Evolutionary conservation across 2,888 invertebrate genomes (phyloP), one percentile per base, ranked within the genome.

Genomic region (Dorcus parallelipipedus): DNA sequence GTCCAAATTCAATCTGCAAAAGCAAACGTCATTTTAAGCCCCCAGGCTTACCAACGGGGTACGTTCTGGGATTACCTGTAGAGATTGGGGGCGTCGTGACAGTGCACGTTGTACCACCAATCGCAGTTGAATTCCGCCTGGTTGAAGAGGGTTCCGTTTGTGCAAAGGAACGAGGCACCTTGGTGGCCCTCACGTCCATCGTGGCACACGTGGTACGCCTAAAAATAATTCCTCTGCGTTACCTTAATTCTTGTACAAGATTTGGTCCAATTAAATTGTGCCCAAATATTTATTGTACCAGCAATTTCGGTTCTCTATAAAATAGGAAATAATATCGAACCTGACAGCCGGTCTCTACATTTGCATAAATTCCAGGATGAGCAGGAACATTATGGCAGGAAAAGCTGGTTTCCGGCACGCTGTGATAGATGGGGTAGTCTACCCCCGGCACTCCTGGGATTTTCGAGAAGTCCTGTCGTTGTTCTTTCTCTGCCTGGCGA

Each of bases 81-180:
- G 61, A 86, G 84, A 39, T 82, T 80, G 3, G 83, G 81, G n/a
- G 93, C 89, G 60, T 88, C 84, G 3, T 86, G 85, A 69, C 93
- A 93, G 72, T 93, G 88, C 0, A 93, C 92, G 74, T 93, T 93
- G 81, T 92, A 92, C 93, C 93, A 93, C 93, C 93, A 93, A 74
- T 93, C 93, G 69, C 93, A 93, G 2, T 90, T 85, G 69, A 93
- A 93, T 73, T 92, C 89, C 62, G 86, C 85, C 72, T 93, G 93
- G 78, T 91, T 91, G 78, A 93, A 93, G 59, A 93, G 80, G 0
- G 93, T 93, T 1, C 93, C 93, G 70, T 93, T 93, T 52, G 91
- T 88, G 78, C 93, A 93, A 3, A 93, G 84, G 78, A 93, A 93
- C 0, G 88, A 84, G 0, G 93, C 90, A 0, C 93, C 92, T 70